These are phyloP conservation scores for Siniperca scherzeri DNA, from an alignment of 2,797 vertebrate species.

Conservation along the genomic window DNA sequence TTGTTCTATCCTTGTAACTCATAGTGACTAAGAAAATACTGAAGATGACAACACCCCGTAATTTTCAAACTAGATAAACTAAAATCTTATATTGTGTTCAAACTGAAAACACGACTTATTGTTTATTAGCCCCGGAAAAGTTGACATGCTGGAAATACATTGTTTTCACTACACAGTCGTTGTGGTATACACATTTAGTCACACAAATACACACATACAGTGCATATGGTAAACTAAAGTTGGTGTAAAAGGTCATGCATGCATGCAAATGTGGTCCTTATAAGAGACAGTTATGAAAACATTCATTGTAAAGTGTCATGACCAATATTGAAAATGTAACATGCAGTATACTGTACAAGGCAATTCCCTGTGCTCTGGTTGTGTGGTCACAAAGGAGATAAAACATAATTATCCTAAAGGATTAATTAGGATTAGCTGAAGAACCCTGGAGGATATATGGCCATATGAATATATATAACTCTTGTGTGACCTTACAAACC, in stretches of 20 bases:
- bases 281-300: conserved; percentile 9
- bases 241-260: conserved; percentile 19
- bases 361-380: conserved; percentile 40
- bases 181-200: neutral
- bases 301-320: conserved; percentile 25
- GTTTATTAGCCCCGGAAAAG: neutral
- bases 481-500: conserved; percentile 11
- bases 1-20: neutral
- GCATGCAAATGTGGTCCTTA: conserved; percentile 1
- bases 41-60: neutral
- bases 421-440: conserved; percentile 72
- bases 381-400: conserved; percentile 43
- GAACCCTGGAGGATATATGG: conserved; percentile 39
- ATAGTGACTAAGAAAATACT: neutral
- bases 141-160: neutral
- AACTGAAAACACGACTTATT: neutral
- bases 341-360: neutral
- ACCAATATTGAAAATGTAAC: conserved; percentile 25
- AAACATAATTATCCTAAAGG: conserved; percentile 65
- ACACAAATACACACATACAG: conserved; percentile 7
- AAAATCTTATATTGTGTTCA: neutral
- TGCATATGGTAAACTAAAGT: neutral
- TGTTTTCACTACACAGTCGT: neutral
- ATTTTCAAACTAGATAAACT: neutral
- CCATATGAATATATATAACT: conserved; percentile 44